Evolutionary conservation across 2,113 vertebrate genomes (phyloP).

Genomic region (Notarius quadriscutis): DNA sequence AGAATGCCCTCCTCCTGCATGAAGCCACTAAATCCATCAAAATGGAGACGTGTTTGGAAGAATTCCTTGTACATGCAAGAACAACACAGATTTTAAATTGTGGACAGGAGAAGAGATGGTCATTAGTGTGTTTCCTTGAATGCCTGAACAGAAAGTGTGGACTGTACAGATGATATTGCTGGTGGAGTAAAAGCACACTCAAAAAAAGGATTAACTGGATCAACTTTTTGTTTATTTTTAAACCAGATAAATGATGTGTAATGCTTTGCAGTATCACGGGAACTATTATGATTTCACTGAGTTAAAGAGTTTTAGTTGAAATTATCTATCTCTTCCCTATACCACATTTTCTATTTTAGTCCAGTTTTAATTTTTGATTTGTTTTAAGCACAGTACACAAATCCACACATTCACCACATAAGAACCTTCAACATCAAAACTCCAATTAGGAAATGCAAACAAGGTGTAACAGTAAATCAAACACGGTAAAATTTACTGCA

Average conservation of each 20-base stretch:
- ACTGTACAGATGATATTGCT: not conserved
- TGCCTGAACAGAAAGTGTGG: not conserved
- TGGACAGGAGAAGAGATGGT: not conserved
- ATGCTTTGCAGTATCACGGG: not conserved
- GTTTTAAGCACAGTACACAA: not conserved
- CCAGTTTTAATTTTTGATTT: not conserved
- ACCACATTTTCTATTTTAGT: not conserved
- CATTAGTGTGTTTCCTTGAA: not conserved
- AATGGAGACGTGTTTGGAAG: not conserved
- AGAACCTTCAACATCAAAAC: not conserved
- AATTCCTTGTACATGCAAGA: not conserved
- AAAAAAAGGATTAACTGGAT: not conserved
- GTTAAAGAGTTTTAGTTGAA: not conserved
- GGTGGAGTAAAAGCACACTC: not conserved
- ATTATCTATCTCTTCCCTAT: not conserved
- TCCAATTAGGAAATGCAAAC: not conserved
- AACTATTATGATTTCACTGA: not conserved
- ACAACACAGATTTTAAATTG: not conserved
- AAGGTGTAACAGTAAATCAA: not conserved
- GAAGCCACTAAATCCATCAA: slow-evolving; percentile 66
- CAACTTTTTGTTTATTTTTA: not conserved
- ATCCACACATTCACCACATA: not conserved
- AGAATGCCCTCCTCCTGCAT: slow-evolving; percentile 60
- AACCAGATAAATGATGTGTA: not conserved
- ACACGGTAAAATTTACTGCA: not conserved